Conservation (phyloP, 92 coral and sea anemone species). For the Pocillopora meandrina region DNA sequence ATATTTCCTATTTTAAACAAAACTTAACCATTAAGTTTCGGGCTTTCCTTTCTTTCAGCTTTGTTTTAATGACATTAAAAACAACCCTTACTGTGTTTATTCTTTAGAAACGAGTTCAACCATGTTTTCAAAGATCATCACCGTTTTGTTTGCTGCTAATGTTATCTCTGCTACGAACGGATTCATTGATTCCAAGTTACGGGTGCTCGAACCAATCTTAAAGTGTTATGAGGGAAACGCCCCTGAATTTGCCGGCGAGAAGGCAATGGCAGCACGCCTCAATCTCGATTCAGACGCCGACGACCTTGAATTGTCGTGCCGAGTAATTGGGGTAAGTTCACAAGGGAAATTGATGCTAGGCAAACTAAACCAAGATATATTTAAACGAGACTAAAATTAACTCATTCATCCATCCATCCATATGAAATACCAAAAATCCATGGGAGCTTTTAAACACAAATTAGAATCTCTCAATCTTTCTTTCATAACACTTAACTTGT, state of each 20-base stretch:
- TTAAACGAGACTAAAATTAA: conserved; percentile 19
- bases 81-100: conserved; percentile 24
- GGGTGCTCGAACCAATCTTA: conserved; percentile 36
- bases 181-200: conserved; percentile 40
- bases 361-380: conserved; percentile 30
- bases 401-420: background rate
- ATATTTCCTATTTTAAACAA: conserved; percentile 15
- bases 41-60: conserved; percentile 18
- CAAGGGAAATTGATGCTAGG: conserved; percentile 22
- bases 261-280: conserved; percentile 9
- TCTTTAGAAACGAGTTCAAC: conserved; percentile 30
- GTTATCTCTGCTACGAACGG: conserved; percentile 34
- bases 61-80: conserved; percentile 16
- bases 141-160: conserved; percentile 31
- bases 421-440: background rate
- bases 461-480: background rate
- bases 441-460: background rate
- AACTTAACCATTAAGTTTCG: conserved; percentile 15
- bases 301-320: conserved; percentile 15
- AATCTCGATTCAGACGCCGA: conserved; percentile 16
- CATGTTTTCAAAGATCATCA: conserved; percentile 34
- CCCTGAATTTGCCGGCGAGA: conserved; percentile 21
- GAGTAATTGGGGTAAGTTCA: conserved; percentile 20
- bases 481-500: background rate
- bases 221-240: conserved; percentile 24